Base-by-base conservation (phyloP, 2,113 vertebrate species). In the Gasterosteus aculeatus region DNA sequence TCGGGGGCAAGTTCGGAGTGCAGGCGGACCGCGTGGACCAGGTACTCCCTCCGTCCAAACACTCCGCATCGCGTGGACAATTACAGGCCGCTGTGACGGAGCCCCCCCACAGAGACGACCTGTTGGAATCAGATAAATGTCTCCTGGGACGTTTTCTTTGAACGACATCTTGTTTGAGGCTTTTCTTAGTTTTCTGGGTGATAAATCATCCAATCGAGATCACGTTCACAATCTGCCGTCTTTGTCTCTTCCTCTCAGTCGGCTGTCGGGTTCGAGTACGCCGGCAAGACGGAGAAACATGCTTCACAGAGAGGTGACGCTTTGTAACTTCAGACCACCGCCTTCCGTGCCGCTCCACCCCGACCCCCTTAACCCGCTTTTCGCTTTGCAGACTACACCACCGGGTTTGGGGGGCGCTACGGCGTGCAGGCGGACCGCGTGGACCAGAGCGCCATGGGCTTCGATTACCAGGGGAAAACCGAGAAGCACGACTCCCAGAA, bases 401-500 rank as follows among this genome's bases (percentile, higher is more conserved):
- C 92, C 7, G 95, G 95, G 53, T 95, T 95, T 71, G 92, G 94
- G 8, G 92, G 94, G 4, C 86, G 89, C 3, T 95, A 91, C 5
- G 93, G 93, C 0, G 90, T 95, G 60, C 94, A 95, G 91, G 85
- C 92, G 0, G 94, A 96, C 0, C 96, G 96, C 0, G 94, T 98
- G 0, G 97, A 99, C 94, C 93, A 94, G 92, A 98, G 96, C 6
- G 98, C 97, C 0, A 85, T 99, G 22, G 98, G 96, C 89, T 98
- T 97, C 84, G 98, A 99, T 72, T 99, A 98, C 89, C 97, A 97
- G 91, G 94, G 95, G 82, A 98, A 96, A 90, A 96, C 95, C 0
- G 97, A 98, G 88, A 98, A 98, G 86, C 97, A 98, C 7, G 96
- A 97, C 77, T 99, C 96, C 0, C 97, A 99, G 94, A 98, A 95